Evolutionary conservation across 2,888 invertebrate genomes (phyloP).

Genomic region (Dryocosmus kuriphilus): DNA sequence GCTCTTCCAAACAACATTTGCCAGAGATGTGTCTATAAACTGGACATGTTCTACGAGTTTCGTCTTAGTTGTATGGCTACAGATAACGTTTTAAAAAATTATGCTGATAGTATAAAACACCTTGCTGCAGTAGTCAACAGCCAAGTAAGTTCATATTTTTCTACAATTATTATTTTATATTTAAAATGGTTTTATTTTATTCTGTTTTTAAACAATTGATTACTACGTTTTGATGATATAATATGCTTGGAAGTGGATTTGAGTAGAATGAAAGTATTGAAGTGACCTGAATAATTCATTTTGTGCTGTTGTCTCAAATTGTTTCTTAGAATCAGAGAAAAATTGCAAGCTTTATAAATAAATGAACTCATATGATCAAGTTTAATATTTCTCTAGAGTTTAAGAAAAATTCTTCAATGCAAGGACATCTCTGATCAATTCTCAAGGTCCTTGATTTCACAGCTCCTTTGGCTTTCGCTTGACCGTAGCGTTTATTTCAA

Average conservation of each 20-base stretch:
- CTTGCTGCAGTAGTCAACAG: constrained; percentile 84
- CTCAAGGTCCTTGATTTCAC: constrained; percentile 10
- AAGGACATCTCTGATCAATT: constrained; percentile 37
- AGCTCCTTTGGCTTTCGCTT: constrained; percentile 16
- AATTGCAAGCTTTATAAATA: background rate
- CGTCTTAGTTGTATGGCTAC: constrained; percentile 83
- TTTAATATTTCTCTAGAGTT: background rate
- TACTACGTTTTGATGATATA: background rate
- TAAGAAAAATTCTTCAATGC: background rate
- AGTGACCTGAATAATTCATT: too few species aligned
- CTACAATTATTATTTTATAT: background rate
- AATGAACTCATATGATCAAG: background rate
- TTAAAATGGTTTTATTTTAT: background rate
- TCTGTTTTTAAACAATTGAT: background rate
- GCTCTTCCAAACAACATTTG: constrained; percentile 86
- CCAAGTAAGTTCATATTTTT: constrained; percentile 78
- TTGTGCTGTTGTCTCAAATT: background rate
- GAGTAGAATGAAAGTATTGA: background rate
- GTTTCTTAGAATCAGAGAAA: background rate
- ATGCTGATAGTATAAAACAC: constrained; percentile 84
- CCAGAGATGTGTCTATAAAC: constrained; percentile 83
- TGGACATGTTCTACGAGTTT: constrained; percentile 86
- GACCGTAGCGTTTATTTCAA: constrained; percentile 5
- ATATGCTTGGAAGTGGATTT: background rate
- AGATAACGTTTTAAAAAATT: constrained; percentile 84